Base-by-base conservation (phyloP, 2,797 vertebrate species). In the Peromyscus eremicus region DNA sequence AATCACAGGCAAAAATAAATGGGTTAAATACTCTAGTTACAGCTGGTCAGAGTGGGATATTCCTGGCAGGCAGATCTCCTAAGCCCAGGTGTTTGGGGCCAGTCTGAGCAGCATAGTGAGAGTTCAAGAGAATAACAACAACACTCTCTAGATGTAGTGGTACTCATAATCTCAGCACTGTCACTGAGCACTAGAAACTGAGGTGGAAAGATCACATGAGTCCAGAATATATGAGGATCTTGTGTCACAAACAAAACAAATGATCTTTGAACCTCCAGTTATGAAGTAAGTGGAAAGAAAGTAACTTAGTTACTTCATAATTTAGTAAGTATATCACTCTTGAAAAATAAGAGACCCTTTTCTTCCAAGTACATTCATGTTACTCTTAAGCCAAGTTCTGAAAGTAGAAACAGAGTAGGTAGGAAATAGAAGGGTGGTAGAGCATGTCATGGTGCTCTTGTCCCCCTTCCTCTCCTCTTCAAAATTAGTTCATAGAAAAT, bases 401-500 rank as follows among this genome's bases (percentile, higher is more conserved):
- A 37, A 71, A 87, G 34, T 13, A 40, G 34, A 73, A 19, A 73
- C 4, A 37, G 13, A 71, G n/a, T 73, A 87, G 49, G 49, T 32
- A 29, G n/a, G 40, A 88, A 57, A 83, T 17, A 83, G 37, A 64
- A 46, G 60, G 8, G 16, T 83, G 14, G 16, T 55, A 71, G 34
- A 55, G 8, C 66, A 29, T 11, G 34, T 49, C 84, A 66, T 43
- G 64, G 46, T 66, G n/a, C 13, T 87, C 5, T 29, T 87, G 8
- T 25, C 27, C 25, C 19, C 82, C 25, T 82, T 94, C 23, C 57
- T 94, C n/a, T 87, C 60, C 71, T 7, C 29, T 37, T 83, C 60
- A 37, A 87, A 94, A 94, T 64, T 3, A 34, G 43, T 49, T 95
- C 90, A 60, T 55, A 80, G 84, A 75, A 95, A 91, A 66, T 92